A percentile compares a stretch with the other conserved stretches of the same genome.
These are phyloP conservation scores for Stenichneumon culpator DNA, from an alignment of 2,888 invertebrate species.

Conservation along the genomic window DNA sequence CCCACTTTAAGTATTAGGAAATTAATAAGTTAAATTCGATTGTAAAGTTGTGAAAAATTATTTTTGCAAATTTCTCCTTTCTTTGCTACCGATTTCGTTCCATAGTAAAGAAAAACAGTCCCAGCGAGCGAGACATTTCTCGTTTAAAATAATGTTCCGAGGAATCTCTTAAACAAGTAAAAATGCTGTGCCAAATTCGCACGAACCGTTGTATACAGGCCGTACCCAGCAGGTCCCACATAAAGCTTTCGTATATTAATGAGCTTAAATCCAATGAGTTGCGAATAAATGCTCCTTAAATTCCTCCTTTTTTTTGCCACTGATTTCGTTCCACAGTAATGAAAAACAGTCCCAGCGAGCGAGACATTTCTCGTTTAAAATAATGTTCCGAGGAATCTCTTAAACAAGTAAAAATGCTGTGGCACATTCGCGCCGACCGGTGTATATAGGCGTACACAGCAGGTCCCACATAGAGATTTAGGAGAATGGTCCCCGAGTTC, in stretches of 20 bases:
- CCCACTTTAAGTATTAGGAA: conserved; percentile 22
- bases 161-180: background rate
- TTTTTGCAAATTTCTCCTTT: background rate
- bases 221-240: background rate
- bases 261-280: no score
- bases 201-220: background rate
- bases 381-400: background rate
- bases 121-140: background rate
- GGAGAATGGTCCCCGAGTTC: conserved; percentile 26
- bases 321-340: background rate
- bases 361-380: background rate
- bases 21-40: background rate
- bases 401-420: background rate
- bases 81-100: background rate
- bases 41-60: no score
- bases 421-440: background rate
- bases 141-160: background rate
- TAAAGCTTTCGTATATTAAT: conserved; percentile 18
- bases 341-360: background rate
- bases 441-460: background rate
- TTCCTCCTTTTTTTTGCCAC: background rate
- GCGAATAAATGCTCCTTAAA: background rate
- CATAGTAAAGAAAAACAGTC: background rate
- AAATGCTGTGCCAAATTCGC: background rate
- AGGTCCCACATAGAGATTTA: conserved; percentile 34